Evolutionary conservation across 1,140 invertebrate genomes (phyloP).

Genomic region (Drosophila kepulauana): DNA sequence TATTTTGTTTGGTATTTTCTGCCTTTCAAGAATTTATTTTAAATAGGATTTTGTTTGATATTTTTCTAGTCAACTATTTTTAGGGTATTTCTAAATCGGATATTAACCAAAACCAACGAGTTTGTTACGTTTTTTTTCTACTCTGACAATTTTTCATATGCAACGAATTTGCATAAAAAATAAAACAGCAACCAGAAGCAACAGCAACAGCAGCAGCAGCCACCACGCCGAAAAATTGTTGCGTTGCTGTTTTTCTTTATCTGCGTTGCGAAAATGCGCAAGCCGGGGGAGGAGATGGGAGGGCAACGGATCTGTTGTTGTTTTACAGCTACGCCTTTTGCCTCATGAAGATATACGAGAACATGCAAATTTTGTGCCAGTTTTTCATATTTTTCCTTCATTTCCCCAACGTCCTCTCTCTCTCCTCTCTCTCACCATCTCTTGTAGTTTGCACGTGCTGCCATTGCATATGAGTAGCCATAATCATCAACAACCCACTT

Average conservation of each 20-base stretch:
- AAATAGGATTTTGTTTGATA: too few relatives aligned
- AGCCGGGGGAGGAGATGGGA: background rate
- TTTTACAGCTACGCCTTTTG: constrained; percentile 46
- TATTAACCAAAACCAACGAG: background rate
- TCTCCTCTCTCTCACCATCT: too few relatives aligned
- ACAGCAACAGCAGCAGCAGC: constrained; percentile 7
- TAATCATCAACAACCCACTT: constrained; percentile 55
- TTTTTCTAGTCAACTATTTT: background rate
- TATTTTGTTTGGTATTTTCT: too few relatives aligned
- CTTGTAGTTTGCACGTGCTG: constrained; percentile 22
- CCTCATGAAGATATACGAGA: constrained; percentile 69
- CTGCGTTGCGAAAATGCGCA: background rate
- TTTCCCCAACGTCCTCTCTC: background rate
- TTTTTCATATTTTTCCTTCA: constrained; percentile 37
- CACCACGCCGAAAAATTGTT: constrained; percentile 74
- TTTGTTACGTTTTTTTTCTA: constrained; percentile 12
- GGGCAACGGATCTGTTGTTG: constrained; percentile 40
- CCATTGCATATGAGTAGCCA: constrained; percentile 50
- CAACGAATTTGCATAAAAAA: constrained; percentile 82
- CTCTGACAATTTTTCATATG: constrained; percentile 75
- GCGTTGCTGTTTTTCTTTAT: constrained; percentile 69
- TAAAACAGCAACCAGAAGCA: constrained; percentile 59
- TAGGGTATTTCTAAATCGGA: background rate
- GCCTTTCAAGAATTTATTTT: too few relatives aligned
- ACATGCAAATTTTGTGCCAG: constrained; percentile 74